Conservation (phyloP, 2,797 vertebrate species). For the Diglossa cyanea region DNA sequence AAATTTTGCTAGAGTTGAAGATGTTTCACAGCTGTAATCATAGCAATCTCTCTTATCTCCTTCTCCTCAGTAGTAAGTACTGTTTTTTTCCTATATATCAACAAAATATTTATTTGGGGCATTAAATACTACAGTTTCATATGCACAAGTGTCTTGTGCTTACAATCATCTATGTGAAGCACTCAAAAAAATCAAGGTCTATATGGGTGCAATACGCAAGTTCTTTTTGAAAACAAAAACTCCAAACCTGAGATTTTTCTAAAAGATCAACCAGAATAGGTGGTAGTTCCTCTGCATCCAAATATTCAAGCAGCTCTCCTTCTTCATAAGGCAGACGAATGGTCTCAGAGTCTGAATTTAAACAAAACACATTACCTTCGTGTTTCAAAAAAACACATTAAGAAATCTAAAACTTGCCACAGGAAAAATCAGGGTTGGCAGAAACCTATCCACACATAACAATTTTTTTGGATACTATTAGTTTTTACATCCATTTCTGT, state of each 20-base stretch:
- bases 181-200: background rate
- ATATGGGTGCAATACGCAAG: accelerated
- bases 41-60: background rate
- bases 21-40: background rate
- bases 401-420: background rate
- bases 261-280: conserved; percentile 97
- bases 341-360: conserved; percentile 92
- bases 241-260: conserved; percentile 95
- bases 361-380: conserved; percentile 18
- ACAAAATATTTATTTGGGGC: background rate
- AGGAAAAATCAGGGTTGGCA: background rate
- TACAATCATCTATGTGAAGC: background rate
- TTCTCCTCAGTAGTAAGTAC: background rate
- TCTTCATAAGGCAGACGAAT: conserved; percentile 98
- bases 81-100: background rate
- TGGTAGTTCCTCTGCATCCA: conserved; percentile 95
- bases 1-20: background rate
- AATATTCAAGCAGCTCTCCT: conserved; percentile 94
- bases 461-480: background rate
- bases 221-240: background rate
- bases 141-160: background rate
- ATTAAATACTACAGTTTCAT: background rate
- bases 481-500: background rate
- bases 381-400: background rate
- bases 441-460: background rate